These are phyloP conservation scores for Zophobas atratus DNA, from an alignment of 1,140 invertebrate species.

Conservation along the genomic window DNA sequence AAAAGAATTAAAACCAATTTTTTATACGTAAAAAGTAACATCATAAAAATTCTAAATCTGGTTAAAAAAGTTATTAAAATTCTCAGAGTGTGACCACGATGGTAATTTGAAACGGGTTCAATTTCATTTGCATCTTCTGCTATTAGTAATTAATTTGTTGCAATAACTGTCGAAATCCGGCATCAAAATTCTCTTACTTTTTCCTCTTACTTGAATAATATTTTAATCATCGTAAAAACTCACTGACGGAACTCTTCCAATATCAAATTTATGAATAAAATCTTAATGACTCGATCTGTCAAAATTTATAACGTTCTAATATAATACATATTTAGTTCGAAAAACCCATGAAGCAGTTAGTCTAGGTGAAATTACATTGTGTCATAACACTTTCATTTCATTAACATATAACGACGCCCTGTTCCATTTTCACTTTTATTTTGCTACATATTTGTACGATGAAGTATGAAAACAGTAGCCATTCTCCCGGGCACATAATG, in stretches of 20 bases:
- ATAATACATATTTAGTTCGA: neutral
- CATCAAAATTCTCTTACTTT: neutral
- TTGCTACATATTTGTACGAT: conserved; percentile 30
- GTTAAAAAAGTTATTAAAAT: too few relatives aligned
- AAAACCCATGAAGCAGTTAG: neutral
- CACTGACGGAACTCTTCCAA: neutral
- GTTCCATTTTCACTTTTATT: conserved; percentile 41
- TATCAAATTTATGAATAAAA: conserved; percentile 1
- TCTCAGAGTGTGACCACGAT: too few relatives aligned
- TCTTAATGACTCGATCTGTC: neutral
- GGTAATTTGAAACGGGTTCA: too few relatives aligned
- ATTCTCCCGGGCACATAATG: conserved; percentile 2
- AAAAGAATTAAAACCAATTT: too few relatives aligned
- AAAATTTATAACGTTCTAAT: too few relatives aligned
- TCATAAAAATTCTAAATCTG: too few relatives aligned
- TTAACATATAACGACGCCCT: conserved; percentile 35
- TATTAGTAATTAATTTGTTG: too few relatives aligned
- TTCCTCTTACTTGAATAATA: neutral
- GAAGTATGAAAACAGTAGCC: conserved; percentile 24
- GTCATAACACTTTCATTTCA: conserved; percentile 37
- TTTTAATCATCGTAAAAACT: neutral
- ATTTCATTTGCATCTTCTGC: too few relatives aligned
- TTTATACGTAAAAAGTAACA: too few relatives aligned
- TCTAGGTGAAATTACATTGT: conserved; percentile 29
- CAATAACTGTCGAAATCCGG: too few relatives aligned